These are phyloP conservation scores for Cavia aperea DNA, from an alignment of 2,113 vertebrate genomes.

Conservation along the genomic window DNA sequence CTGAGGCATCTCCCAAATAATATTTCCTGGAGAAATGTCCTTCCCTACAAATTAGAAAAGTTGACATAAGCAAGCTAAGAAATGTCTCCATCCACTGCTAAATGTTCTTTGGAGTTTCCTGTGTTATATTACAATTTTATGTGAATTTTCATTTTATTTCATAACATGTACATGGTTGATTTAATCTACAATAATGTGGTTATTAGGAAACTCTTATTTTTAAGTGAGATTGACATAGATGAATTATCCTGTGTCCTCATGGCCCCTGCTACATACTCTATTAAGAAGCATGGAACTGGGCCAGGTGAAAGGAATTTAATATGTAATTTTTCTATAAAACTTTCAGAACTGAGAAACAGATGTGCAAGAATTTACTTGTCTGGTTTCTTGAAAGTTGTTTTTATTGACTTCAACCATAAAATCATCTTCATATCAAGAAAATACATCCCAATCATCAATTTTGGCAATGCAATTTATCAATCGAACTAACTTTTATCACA, in stretches of 20 bases:
- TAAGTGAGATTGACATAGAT: constrained; percentile 21
- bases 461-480: background rate
- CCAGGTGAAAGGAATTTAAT: background rate
- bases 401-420: background rate
- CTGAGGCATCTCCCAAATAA: background rate
- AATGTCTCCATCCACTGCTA: background rate
- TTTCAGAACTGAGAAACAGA: background rate
- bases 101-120: constrained; percentile 20
- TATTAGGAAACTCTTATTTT: constrained; percentile 36
- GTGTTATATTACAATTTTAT: background rate
- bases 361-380: background rate
- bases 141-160: constrained; percentile 25
- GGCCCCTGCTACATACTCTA: background rate
- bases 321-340: background rate
- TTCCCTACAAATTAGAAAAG: background rate
- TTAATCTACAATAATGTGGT: constrained; percentile 12
- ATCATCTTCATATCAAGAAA: background rate
- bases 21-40: background rate
- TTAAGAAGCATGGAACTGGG: background rate
- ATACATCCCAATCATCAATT: background rate
- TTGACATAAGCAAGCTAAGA: background rate
- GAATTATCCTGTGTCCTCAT: background rate
- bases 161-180: constrained; percentile 15
- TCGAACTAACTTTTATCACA: background rate
- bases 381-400: background rate